Base-by-base conservation (phyloP, 2,797 vertebrate species). In the Psittacula derbiana region DNA sequence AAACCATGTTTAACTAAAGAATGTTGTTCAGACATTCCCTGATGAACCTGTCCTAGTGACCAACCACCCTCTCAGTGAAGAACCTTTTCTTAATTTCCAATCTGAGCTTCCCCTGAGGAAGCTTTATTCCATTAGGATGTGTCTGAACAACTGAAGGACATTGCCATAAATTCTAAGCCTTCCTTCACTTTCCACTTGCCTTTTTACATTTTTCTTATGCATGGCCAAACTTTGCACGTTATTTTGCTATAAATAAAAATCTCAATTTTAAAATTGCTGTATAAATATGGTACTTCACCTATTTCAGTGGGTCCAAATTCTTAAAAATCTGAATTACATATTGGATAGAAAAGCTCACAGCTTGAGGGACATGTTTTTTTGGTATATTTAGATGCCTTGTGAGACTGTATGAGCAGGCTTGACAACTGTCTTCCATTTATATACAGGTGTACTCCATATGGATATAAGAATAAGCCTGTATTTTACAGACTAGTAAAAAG, bases 11-110 rank as follows among this genome's bases (percentile, higher is more conserved):
- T n/a, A n/a, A n/a, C n/a, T n/a, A n/a, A n/a, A 79, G 7, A 12
- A 12, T 0, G 0, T 30, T 1, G 3, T 67, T 31, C 41, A 71
- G 20, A 20, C 0, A 4, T 65, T 80, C 47, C 17, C 16, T 25
- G 38, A 2, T 3, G 7, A 83, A 3, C 5, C 43, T 53, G 13
- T 61, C 76, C 14, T 27, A 30, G 12, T 43, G n/a, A 72, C 25
- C 4, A 6, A 5, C 8, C 12, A 40, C 12, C 10, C 19, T 61
- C 60, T 60, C 15, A 10, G 9, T 38, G 33, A 69, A 80, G 53
- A 86, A 61, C 11, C 3, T 80, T 86, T 44, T 72, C 31, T 12
- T 50, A 28, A 81, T 5, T 9, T 49, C 25, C 21, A 0, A 2
- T 55, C 31, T 69, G 53, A 83, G 28, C 33, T 44, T 50, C 1